Base-by-base conservation (phyloP, 1,140 invertebrate genomes). In the Notospermus geniculatus region DNA sequence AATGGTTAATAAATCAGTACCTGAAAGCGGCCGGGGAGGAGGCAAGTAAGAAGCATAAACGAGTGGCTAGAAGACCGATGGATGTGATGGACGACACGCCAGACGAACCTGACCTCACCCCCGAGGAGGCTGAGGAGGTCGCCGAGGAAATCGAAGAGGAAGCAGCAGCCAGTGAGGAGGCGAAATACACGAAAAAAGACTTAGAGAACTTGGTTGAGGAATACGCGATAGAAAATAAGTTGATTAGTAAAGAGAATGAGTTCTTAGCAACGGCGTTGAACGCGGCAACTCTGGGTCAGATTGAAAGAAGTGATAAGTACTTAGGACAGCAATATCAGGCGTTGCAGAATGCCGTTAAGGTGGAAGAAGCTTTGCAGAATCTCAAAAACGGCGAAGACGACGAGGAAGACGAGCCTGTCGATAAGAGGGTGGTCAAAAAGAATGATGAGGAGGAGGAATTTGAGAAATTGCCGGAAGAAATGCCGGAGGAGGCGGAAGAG, bases 301-400 rank as follows among this genome's bases (percentile, higher is more conserved):
- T 50, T 5, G 46, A 50, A 50, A 19, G n/a, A 9, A 7, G 5
- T 4, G 46, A 50, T 27, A 27, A 19, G 19, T 50, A 50, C 46
- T 27, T 50, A 19, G 46, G 46, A 19, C 4, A 19, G 46, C 46
- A 50, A 27, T 50, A 7, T n/a, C 4, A 50, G 25, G n/a, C 25
- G 4, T 27, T 50, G n/a, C 19, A 50, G 25, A 50, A n/a, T 9
- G 46, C 46, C n/a, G 46, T 50, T 4, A 27, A 50, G n/a, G 46
- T 50, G 19, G 46, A 50, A n/a, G 46, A 50, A n/a, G n/a, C 46
- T 5, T n/a, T 50, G n/a, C 46, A 50, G 46, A n/a, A 50, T n/a
- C 5, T 50, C 19, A 50, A 5, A 5, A 27, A 50, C 4, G 46
- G 4, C n/a, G n/a, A 23, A n/a, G n/a, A 19, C 5, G 46, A 50